Base-by-base conservation (phyloP, 1,140 invertebrate species). In the Epicauta chinensis region DNA sequence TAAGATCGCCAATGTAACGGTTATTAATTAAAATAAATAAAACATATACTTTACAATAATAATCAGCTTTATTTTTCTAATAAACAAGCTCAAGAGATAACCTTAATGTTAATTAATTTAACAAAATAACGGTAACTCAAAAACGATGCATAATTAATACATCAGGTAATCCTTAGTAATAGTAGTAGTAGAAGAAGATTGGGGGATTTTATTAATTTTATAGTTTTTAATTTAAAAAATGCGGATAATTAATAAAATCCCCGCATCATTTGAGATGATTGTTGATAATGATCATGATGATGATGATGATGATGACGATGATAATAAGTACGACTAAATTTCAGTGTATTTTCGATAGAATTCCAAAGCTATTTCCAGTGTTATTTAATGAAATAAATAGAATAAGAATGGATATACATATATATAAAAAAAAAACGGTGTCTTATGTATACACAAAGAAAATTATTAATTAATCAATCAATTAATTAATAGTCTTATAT, bases 101-200 rank as follows among this genome's bases (percentile, higher is more conserved):
- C 46, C 63, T 64, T 60, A 47, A 64, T 52, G 61, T 63, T 59
- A 63, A 63, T 62, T 23, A 63, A 63, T 62, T n/a, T 58, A 62
- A 60, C 55, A 60, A 56, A 59, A 62, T 63, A 65, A 62, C 61
- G 63, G 63, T 65, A 65, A 65, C 63, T 65, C 59, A 64, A 64
- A 23, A 40, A 62, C 59, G 61, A 63, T 63, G 63, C 54, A 57
- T 51, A 57, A 49, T 23, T 23, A 58, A 62, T 62, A 65, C 63
- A 65, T 65, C 63, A 60, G 56, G 53, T 62, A 62, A 64, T 62
- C 60, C 51, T 60, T 50, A 23, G 23, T 23, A 23, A n/a, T n/a
- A n/a, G n/a, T n/a, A n/a, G n/a, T n/a, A n/a, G n/a, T 23, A 23
- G 23, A 23, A 23, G 23, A 23, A 23, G n/a, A 23, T 23, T 23